These are phyloP conservation scores for Indicator indicator DNA, from an alignment of 2,113 vertebrate species.

Conservation along the genomic window DNA sequence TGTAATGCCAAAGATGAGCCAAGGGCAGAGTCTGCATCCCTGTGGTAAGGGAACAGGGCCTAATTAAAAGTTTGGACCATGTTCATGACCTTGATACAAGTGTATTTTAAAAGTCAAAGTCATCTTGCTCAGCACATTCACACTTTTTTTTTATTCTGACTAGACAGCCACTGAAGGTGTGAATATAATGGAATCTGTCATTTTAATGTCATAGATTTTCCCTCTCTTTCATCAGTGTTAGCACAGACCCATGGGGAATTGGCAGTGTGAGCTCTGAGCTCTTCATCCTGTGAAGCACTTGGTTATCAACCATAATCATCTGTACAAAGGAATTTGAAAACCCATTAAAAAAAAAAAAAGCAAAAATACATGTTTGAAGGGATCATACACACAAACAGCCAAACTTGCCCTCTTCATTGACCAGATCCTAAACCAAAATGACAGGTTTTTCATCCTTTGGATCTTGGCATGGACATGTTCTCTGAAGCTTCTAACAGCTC, in stretches of 20 bases:
- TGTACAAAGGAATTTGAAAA: not conserved
- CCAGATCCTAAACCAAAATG: not conserved
- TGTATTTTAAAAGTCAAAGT: conserved; percentile 58
- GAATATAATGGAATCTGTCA: conserved; percentile 72
- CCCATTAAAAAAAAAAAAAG: not conserved
- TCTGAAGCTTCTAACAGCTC: not conserved
- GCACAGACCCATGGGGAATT: not conserved
- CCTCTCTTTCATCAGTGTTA: conserved; percentile 1
- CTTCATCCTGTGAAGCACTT: not conserved
- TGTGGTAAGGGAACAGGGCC: not conserved
- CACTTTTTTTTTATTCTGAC: conserved; percentile 60
- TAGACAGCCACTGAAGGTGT: conserved; percentile 65
- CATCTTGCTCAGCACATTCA: conserved; percentile 69
- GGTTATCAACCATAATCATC: not conserved
- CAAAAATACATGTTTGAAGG: not conserved
- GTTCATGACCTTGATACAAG: conserved; percentile 44
- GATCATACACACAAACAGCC: not conserved
- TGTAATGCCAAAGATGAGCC: not conserved
- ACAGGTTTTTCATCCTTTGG: not conserved
- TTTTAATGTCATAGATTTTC: conserved; percentile 59
- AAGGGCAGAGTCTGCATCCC: not conserved
- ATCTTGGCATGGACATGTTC: not conserved
- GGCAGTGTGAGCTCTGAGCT: conserved; percentile 4
- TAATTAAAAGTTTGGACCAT: conserved; percentile 65
- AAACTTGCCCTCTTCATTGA: not conserved